Evolutionary conservation across 2,888 invertebrate species (phyloP).

Genomic region (Folsomia candida): DNA sequence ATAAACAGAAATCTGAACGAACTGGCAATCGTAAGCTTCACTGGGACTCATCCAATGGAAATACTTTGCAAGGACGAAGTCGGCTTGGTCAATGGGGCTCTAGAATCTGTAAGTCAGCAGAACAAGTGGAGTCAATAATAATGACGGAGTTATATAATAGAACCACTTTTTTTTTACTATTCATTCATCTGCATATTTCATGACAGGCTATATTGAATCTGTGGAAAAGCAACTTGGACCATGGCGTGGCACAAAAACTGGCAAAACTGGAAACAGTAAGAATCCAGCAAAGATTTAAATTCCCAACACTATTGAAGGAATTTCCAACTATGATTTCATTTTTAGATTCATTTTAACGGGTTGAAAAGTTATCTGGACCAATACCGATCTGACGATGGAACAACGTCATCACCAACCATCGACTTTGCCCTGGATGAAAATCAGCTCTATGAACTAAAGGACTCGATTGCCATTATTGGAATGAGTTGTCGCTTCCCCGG

Average conservation of each 20-base stretch:
- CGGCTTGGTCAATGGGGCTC: background rate
- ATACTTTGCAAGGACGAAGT: constrained; percentile 2
- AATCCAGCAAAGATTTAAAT: background rate
- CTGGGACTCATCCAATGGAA: constrained; percentile 7
- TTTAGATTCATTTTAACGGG: constrained; percentile 7
- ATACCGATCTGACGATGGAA: background rate
- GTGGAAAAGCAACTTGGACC: background rate
- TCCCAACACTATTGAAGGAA: background rate
- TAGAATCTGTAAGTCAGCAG: constrained; percentile 3
- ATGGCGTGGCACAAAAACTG: background rate
- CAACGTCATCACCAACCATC: background rate
- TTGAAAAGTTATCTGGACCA: background rate
- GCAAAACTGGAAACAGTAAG: constrained; percentile 6
- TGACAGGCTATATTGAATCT: constrained; percentile 2
- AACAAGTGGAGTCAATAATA: no score
- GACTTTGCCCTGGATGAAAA: background rate
- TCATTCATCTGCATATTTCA: background rate
- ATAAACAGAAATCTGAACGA: no score
- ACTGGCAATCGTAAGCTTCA: background rate
- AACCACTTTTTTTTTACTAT: background rate
- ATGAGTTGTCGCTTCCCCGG: constrained; percentile 36
- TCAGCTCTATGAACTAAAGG: background rate
- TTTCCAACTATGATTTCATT: no score
- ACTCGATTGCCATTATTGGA: constrained; percentile 35
- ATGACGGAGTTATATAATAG: no score